Evolutionary conservation across 2,888 invertebrate genomes (phyloP).

Genomic region (Diarsia dahlii): DNA sequence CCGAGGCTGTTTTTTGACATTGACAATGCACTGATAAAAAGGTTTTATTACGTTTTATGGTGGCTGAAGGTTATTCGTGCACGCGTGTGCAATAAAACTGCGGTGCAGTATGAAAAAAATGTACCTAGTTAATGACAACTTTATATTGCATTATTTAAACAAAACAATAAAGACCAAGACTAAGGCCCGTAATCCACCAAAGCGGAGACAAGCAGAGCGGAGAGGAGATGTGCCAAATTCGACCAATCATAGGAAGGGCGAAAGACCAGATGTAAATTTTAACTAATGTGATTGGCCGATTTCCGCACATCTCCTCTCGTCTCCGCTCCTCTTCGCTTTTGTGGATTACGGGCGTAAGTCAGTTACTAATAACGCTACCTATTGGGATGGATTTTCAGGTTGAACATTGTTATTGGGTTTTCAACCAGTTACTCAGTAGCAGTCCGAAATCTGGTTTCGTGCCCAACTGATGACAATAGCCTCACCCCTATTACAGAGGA

Average conservation of each 20-base stretch:
- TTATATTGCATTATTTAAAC: background rate
- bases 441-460: background rate
- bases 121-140: background rate
- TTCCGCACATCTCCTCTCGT: too few species aligned
- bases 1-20: slow-evolving; percentile 75
- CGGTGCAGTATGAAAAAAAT: background rate
- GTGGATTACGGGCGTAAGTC: too few species aligned
- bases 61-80: slow-evolving; percentile 56
- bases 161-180: background rate
- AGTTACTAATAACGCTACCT: too few species aligned
- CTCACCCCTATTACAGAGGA: background rate
- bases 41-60: slow-evolving; percentile 56
- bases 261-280: too few species aligned
- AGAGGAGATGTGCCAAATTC: too few species aligned
- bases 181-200: too few species aligned
- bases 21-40: slow-evolving; percentile 70
- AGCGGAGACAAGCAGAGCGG: too few species aligned
- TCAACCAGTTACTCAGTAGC: background rate
- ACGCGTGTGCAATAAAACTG: slow-evolving; percentile 50
- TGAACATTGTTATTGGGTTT: background rate
- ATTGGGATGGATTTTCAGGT: too few species aligned
- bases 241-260: too few species aligned
- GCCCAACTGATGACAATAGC: background rate
- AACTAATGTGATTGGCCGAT: too few species aligned
- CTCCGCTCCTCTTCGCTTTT: too few species aligned